These are phyloP conservation scores for Pseudomyrmex gracilis DNA, from an alignment of 1,140 invertebrate species.

Conservation along the genomic window DNA sequence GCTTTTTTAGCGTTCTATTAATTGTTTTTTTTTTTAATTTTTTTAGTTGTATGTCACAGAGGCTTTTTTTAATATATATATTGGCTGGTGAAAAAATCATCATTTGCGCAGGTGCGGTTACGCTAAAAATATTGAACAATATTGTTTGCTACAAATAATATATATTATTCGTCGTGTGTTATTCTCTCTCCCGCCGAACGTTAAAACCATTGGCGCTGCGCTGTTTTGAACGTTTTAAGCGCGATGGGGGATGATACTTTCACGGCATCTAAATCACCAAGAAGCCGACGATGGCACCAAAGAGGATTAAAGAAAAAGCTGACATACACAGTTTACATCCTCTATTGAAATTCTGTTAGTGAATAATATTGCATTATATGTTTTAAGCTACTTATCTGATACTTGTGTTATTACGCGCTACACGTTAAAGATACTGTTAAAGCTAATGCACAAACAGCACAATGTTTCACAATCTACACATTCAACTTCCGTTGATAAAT, in stretches of 20 bases:
- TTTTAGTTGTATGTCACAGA: not conserved
- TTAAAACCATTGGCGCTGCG: not conserved
- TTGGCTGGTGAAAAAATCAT: slow-evolving; percentile 12
- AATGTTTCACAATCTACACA: not conserved
- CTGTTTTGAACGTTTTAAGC: not conserved
- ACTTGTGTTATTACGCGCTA: not conserved
- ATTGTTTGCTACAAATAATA: not conserved
- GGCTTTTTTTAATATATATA: not conserved
- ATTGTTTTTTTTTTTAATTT: not conserved
- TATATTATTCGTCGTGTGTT: not conserved
- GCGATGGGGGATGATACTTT: not conserved
- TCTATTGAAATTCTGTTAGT: slow-evolving; percentile 8
- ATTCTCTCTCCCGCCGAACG: not conserved
- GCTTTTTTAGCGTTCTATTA: too few relatives aligned
- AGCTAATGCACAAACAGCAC: not conserved
- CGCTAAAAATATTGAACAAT: not conserved
- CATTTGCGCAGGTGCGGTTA: not conserved
- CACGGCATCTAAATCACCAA: not conserved
- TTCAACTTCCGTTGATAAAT: not conserved
- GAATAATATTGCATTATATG: not conserved
- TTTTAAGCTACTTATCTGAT: slow-evolving; percentile 22
- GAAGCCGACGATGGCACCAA: slow-evolving; percentile 25
- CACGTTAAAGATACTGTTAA: not conserved
- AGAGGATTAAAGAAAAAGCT: slow-evolving; percentile 24
- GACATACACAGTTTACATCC: slow-evolving; percentile 13